Percentiles rank a stretch among this genome's conserved stretches.
phyloP scores from a whole-genome alignment of 1,140 invertebrate genomes.

The Goniozus legneri region DNA sequence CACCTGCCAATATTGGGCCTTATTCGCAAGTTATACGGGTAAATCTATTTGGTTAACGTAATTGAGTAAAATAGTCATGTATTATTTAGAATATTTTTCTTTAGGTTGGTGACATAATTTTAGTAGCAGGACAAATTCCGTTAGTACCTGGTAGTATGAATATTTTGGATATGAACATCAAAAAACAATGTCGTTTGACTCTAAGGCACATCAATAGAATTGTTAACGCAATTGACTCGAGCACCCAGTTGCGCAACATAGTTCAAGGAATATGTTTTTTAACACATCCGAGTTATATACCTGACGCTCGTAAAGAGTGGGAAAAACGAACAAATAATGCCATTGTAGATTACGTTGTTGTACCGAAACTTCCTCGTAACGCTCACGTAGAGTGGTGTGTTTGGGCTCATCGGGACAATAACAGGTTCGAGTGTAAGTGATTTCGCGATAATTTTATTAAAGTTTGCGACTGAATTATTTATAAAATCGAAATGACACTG shows the following conservation, averaged over 20 bases:
- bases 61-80: constrained; percentile 13
- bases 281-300: constrained; percentile 66
- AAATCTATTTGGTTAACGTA: constrained; percentile 28
- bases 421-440: constrained; percentile 80
- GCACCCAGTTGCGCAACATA: constrained; percentile 72
- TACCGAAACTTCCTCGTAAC: constrained; percentile 71
- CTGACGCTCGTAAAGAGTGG: constrained; percentile 73
- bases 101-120: constrained; percentile 76
- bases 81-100: constrained; percentile 10
- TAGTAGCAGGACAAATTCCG: constrained; percentile 88
- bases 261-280: constrained; percentile 83
- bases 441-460: constrained; percentile 5
- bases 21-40: constrained; percentile 90
- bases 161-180: constrained; percentile 64
- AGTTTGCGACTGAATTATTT: too few species aligned
- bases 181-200: constrained; percentile 74
- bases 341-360: constrained; percentile 82
- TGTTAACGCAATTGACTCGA: constrained; percentile 72
- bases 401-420: constrained; percentile 82
- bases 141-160: constrained; percentile 82
- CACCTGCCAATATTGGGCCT: constrained; percentile 91
- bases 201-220: constrained; percentile 79
- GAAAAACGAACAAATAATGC: constrained; percentile 81
- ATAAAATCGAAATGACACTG: too few species aligned
- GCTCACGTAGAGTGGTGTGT: constrained; percentile 91